These are phyloP conservation scores for Temnothorax longispinosus DNA, from an alignment of 1,140 invertebrate species.

Conservation along the genomic window DNA sequence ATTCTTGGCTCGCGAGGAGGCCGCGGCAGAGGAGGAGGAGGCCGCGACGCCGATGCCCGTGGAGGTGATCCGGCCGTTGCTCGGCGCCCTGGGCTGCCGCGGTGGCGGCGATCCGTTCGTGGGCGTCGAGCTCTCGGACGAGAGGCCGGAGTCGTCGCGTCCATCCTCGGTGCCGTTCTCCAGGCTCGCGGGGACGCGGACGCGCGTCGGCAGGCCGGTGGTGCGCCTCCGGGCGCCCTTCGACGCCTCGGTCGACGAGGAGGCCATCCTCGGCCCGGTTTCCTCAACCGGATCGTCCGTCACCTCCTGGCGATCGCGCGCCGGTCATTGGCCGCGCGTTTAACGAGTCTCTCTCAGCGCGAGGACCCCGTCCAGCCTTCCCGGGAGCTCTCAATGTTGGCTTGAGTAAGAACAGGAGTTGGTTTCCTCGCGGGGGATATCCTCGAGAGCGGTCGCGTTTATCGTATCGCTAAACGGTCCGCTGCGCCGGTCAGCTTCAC, in stretches of 20 bases:
- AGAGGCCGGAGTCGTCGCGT: constrained; percentile 83
- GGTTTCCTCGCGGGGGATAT: neutral
- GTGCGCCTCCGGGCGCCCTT: constrained; percentile 72
- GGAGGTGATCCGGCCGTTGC: constrained; percentile 59
- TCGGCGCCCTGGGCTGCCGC: constrained; percentile 73
- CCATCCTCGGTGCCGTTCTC: constrained; percentile 74
- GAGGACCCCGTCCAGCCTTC: neutral
- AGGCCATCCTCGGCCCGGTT: constrained; percentile 56
- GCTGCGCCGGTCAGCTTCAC: neutral
- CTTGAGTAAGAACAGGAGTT: too few relatives aligned
- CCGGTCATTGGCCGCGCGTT: neutral
- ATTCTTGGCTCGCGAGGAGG: constrained; percentile 16
- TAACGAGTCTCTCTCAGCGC: too few relatives aligned
- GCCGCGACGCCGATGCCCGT: constrained; percentile 14
- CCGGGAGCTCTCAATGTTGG: neutral
- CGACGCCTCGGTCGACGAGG: constrained; percentile 64
- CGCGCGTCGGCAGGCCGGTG: constrained; percentile 52
- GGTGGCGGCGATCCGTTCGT: constrained; percentile 82
- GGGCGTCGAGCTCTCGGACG: constrained; percentile 83
- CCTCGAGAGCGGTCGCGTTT: too few relatives aligned
- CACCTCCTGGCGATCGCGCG: neutral
- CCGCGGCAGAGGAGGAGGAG: neutral
- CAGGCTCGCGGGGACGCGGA: constrained; percentile 43
- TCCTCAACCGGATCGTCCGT: neutral
- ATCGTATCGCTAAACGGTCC: neutral